Conservation (phyloP, 2,888 invertebrate genomes). For the Lasioglossum figueresi region DNA sequence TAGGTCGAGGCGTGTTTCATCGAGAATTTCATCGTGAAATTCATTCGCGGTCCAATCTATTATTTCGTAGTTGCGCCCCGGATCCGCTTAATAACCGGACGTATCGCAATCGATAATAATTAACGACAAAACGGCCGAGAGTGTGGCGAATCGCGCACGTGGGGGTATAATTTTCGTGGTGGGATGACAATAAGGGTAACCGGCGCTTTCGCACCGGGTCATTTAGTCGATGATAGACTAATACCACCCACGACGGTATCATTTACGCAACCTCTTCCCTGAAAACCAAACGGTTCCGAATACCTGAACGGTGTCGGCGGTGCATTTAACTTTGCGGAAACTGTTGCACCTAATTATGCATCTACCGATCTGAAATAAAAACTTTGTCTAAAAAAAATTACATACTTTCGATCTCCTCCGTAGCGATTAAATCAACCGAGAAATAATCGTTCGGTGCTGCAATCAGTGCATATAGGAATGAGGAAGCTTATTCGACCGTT, state of each 20-base stretch:
- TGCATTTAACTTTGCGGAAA: background rate
- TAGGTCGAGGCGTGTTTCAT: background rate
- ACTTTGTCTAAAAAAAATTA: background rate
- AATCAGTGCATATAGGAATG: background rate
- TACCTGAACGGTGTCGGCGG: background rate
- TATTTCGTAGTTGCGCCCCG: constrained; percentile 32
- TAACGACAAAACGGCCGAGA: constrained; percentile 41
- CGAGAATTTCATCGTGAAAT: background rate
- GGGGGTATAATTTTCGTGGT: constrained; percentile 52
- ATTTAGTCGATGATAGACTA: constrained; percentile 21
- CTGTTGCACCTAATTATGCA: background rate
- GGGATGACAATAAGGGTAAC: constrained; percentile 54
- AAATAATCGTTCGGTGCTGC: background rate
- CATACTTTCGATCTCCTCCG: background rate
- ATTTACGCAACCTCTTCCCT: constrained; percentile 5
- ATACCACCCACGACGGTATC: constrained; percentile 34
- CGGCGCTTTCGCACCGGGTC: constrained; percentile 15
- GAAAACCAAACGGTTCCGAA: background rate
- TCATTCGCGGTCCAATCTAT: background rate
- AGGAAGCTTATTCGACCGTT: background rate
- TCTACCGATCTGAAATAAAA: background rate
- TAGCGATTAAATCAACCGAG: background rate
- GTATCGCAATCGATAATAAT: constrained; percentile 62
- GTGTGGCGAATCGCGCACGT: constrained; percentile 62
- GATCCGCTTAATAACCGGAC: constrained; percentile 53